These are phyloP conservation scores for Macrosteles quadrilineatus DNA, from an alignment of 1,140 invertebrate genomes.

Conservation along the genomic window DNA sequence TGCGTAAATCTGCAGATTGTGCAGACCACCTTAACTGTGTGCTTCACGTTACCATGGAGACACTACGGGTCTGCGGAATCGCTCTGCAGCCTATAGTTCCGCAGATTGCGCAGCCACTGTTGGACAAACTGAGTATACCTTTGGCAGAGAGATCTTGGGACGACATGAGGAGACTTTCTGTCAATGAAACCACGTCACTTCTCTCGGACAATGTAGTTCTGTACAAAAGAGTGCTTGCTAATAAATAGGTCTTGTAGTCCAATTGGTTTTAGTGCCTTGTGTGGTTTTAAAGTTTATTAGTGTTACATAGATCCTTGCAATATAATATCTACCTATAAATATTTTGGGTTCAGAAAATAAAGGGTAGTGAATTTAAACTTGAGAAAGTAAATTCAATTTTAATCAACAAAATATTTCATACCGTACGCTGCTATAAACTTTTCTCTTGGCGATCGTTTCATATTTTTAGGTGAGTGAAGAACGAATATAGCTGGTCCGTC, in stretches of 20 bases:
- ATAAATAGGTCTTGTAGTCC: background rate
- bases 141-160: conserved; percentile 56
- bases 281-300: too few relatives aligned
- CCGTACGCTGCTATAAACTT: conserved; percentile 11
- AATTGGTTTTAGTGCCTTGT: too few relatives aligned
- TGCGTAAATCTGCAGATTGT: conserved; percentile 60
- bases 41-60: conserved; percentile 82
- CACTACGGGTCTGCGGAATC: conserved; percentile 69
- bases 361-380: too few relatives aligned
- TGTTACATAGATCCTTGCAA: too few relatives aligned
- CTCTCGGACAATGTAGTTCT: conserved; percentile 39
- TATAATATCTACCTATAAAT: too few relatives aligned
- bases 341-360: too few relatives aligned
- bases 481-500: background rate
- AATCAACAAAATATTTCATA: conserved; percentile 6
- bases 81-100: conserved; percentile 86
- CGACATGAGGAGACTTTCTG: conserved; percentile 44
- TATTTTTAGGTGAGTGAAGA: background rate
- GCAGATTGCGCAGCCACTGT: conserved; percentile 61
- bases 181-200: conserved; percentile 25
- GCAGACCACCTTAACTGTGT: conserved; percentile 66
- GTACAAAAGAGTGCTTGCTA: conserved; percentile 39
- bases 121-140: conserved; percentile 66
- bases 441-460: conserved; percentile 6
- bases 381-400: background rate